Base-by-base conservation (phyloP, 2,888 invertebrate species). In the Drosophila yooni region DNA sequence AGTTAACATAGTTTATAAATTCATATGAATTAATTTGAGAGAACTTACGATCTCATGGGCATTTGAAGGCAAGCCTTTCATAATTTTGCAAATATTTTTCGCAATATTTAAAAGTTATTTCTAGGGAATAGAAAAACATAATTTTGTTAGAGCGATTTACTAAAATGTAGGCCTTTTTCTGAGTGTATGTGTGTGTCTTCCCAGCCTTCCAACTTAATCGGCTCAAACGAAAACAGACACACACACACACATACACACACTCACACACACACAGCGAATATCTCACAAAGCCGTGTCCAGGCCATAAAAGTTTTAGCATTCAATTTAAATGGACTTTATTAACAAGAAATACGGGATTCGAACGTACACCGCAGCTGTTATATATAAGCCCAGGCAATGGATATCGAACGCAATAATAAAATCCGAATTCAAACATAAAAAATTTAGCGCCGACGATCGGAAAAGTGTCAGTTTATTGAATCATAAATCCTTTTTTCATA, bases 291-390 rank as follows among this genome's bases (percentile, higher is more conserved):
- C 40, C 29, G 21, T 61, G 74, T 48, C 50, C 57, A 34, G 40
- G 50, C 31, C 66, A 71, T 69, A 60, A 68, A 72, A 65, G 46
- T 67, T 74, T 75, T 53, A 51, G 50, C 61, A 75, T 71, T 70
- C 84, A 69, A 73, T 78, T 74, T 74, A 75, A 75, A 67, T 77
- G 53, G 57, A 63, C 63, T 66, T 66, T 50, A 58, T 33, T 36
- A 38, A 61, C 21, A 36, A 29, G 6, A 31, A 25, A 46, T 43
- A 10, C 27, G 61, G 56, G 29, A 38, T 31, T 29, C 11, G 15
- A 51, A n/a, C n/a, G 31, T 38, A 15, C 54, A 56, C n/a, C 5
- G 50, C 36, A 13, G 27, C 10, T 50, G 18, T 10, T 27, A 3
- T 11, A 27, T 50, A 18, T n/a, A 50, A 38, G 38, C 25, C 25